Conservation (phyloP, 2,113 vertebrate species). For the Glaucidium brasilianum region DNA sequence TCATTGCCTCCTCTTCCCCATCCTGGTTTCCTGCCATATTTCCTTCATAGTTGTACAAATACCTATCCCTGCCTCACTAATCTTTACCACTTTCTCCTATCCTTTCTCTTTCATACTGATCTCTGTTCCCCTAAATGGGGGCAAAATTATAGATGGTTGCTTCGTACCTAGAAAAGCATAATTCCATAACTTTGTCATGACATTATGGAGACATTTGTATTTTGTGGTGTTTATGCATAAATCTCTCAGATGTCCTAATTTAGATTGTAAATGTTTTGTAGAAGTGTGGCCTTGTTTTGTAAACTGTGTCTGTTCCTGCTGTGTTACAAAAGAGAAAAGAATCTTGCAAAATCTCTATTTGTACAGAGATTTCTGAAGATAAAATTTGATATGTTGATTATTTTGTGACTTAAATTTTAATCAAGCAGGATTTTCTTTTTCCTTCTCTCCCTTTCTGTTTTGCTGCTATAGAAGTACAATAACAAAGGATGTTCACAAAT, state of each 20-base stretch:
- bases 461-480: neutral
- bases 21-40: neutral
- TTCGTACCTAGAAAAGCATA: neutral
- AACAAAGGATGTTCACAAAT: neutral
- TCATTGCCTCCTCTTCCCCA: neutral
- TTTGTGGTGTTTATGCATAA: neutral
- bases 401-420: neutral
- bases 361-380: neutral
- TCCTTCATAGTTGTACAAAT: neutral
- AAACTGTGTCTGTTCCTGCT: neutral
- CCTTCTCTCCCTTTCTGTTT: neutral
- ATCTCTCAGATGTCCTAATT: neutral
- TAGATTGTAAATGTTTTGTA: neutral
- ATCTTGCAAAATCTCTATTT: neutral
- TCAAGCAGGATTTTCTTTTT: neutral
- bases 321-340: neutral
- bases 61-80: neutral
- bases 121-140: neutral
- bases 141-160: neutral
- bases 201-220: fast-evolving
- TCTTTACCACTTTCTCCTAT: neutral
- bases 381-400: neutral
- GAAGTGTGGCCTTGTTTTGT: neutral
- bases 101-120: neutral
- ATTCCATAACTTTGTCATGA: neutral